Evolutionary conservation across 1,140 invertebrate species (phyloP).

Genomic region (Listronotus bonariensis): DNA sequence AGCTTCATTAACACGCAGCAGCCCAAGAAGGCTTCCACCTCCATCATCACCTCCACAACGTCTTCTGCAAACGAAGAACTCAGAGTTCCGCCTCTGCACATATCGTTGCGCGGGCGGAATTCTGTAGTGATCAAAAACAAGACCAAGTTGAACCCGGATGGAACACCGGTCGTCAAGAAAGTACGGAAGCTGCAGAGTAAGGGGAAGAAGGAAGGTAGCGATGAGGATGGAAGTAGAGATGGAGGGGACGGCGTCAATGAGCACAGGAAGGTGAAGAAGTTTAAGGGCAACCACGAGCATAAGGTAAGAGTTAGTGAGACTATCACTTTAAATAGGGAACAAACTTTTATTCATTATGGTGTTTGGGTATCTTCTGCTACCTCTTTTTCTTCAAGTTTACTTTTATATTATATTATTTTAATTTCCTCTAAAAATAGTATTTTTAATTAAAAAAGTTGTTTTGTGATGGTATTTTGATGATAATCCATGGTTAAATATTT

Average conservation of each 20-base stretch:
- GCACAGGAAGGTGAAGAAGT: constrained; percentile 50
- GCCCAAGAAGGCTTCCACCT: constrained; percentile 55
- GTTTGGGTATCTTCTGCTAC: too few relatives aligned
- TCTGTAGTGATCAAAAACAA: constrained; percentile 85
- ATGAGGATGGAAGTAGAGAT: constrained; percentile 24
- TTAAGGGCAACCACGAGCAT: constrained; percentile 56
- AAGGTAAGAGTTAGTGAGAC: constrained; percentile 34
- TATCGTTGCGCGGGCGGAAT: constrained; percentile 82
- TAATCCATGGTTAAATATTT: too few relatives aligned
- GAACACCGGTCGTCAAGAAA: constrained; percentile 42
- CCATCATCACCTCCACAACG: constrained; percentile 52
- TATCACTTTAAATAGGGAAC: too few relatives aligned
- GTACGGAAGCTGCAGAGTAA: constrained; percentile 59
- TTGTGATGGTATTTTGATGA: too few relatives aligned
- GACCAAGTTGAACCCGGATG: constrained; percentile 49
- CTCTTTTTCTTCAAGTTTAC: too few relatives aligned
- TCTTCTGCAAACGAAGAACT: constrained; percentile 63
- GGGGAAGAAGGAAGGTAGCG: constrained; percentile 34
- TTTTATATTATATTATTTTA: too few relatives aligned
- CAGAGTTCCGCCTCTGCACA: constrained; percentile 86
- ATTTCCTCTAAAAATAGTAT: too few relatives aligned
- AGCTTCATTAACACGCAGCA: constrained; percentile 68
- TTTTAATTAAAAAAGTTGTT: too few relatives aligned
- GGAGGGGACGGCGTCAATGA: constrained; percentile 14
- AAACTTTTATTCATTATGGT: too few relatives aligned